phyloP scores from a whole-genome alignment of 1,140 invertebrate species.

The Drosophila trapezifrons region DNA sequence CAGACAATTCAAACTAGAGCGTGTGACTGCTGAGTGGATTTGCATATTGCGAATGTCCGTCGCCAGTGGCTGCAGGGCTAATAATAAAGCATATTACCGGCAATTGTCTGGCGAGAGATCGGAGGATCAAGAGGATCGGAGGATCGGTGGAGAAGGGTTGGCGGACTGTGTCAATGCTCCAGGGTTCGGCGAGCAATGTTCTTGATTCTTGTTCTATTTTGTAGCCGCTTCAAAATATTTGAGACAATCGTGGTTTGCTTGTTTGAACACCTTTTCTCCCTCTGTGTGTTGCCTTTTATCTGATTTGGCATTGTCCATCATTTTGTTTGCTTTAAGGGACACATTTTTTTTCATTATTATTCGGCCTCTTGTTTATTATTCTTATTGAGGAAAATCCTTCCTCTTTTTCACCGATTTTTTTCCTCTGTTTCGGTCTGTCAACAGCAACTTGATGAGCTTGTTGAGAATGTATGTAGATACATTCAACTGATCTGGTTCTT shows the following conservation, averaged over 20 bases:
- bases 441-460: slow-evolving; percentile 76
- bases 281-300: slow-evolving; percentile 67
- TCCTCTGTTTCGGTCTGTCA: slow-evolving; percentile 47
- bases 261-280: slow-evolving; percentile 79
- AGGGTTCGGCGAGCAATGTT: slow-evolving; percentile 43
- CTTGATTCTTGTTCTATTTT: slow-evolving; percentile 74
- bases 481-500: slow-evolving; percentile 68
- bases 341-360: slow-evolving; percentile 34
- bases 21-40: slow-evolving; percentile 81
- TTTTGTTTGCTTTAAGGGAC: slow-evolving; percentile 80
- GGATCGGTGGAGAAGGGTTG: slow-evolving; percentile 21
- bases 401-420: slow-evolving; percentile 15
- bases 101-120: slow-evolving; percentile 64
- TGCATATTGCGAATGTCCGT: slow-evolving; percentile 67
- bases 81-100: slow-evolving; percentile 82
- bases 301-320: slow-evolving; percentile 74
- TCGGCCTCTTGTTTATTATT: slow-evolving; percentile 68
- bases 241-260: slow-evolving; percentile 82
- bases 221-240: slow-evolving; percentile 79
- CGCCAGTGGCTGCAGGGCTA: slow-evolving; percentile 68
- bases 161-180: slow-evolving; percentile 47
- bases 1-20: slow-evolving; percentile 81
- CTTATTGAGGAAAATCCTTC: slow-evolving; percentile 70
- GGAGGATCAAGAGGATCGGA: slow-evolving; percentile 10
- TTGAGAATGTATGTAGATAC: slow-evolving; percentile 49